Evolutionary conservation across 2,113 vertebrate genomes (phyloP), one percentile per base, ranked within the genome.

Genomic region (Chloroceryle aenea): DNA sequence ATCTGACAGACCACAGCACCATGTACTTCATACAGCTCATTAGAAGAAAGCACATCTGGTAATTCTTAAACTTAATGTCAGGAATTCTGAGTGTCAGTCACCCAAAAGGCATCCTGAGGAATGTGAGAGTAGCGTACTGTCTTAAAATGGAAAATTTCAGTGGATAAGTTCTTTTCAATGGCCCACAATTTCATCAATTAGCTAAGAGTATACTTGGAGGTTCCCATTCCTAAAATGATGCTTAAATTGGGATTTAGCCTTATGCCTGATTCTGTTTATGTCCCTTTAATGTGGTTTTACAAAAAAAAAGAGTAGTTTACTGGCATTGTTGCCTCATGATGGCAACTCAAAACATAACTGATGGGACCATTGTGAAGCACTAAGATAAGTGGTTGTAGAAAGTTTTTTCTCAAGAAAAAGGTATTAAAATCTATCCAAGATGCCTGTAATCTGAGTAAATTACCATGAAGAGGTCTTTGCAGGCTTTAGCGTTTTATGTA

Each of bases 11-110:
- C n/a, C 30, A 40, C 30, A 82, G 6, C 18, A 22, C 14, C 32
- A 1, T 34, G 12, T 68, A 9, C 23, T 43, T 12, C 22, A n/a
- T 68, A 32, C n/a, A 27, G 27, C 17, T 87, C 0, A 0, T 63
- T 45, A n/a, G 22, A 17, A 47, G 12, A 22, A 25, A 83, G 26
- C 43, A 18, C 7, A 34, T 72, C 26, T 3, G 4, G 8, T 2
- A 2, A 3, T 50, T 66, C 36, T 88, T 55, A 45, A 69, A 62
- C 30, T 77, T 74, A 61, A 12, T 58, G n/a, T 7, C 23, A 78
- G 26, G 14, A 10, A 55, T 85, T 90, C n/a, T 62, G 64, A 27
- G 4, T 42, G 56, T 64, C 23, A 25, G 45, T 47, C 40, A 73
- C 21, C n/a, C 25, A 36, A 29, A 85, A 53, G 42, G 23, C n/a